phyloP scores from a whole-genome alignment of 2,113 vertebrate species.

The Saccopteryx leptura region DNA sequence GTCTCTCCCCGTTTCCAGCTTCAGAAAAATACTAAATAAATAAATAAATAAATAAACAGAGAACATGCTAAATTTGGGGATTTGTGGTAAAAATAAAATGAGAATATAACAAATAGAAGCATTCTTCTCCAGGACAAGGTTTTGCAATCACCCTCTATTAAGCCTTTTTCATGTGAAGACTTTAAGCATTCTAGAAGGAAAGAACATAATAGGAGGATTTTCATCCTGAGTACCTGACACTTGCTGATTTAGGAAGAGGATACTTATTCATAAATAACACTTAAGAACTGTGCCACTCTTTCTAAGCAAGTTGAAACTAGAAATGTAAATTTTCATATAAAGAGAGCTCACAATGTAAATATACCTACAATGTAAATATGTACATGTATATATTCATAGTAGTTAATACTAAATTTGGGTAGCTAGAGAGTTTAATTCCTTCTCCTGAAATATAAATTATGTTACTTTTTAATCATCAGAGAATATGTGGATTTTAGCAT shows the following conservation, averaged over 20 bases:
- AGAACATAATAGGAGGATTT: background rate
- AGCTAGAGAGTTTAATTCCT: background rate
- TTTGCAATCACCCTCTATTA: slow-evolving; percentile 24
- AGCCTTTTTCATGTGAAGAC: background rate
- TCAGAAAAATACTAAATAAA: too few relatives aligned
- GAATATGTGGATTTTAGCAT: background rate
- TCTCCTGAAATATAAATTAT: background rate
- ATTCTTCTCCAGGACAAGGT: background rate
- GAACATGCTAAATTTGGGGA: background rate
- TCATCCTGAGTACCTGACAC: background rate
- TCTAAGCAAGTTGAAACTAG: background rate
- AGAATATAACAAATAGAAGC: background rate
- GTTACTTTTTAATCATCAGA: slow-evolving; percentile 28
- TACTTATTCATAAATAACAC: background rate
- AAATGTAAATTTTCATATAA: background rate
- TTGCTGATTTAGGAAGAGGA: background rate
- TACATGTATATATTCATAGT: background rate
- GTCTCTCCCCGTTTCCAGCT: too few relatives aligned
- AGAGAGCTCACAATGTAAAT: background rate
- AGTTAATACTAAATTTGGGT: background rate
- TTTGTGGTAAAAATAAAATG: background rate
- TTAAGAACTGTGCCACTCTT: background rate
- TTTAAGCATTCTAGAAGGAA: background rate
- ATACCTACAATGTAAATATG: background rate
- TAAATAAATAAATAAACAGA: too few relatives aligned